Evolutionary conservation across 2,113 vertebrate species (phyloP), one percentile per base, ranked within the genome.

Genomic region (Etia nguti): DNA sequence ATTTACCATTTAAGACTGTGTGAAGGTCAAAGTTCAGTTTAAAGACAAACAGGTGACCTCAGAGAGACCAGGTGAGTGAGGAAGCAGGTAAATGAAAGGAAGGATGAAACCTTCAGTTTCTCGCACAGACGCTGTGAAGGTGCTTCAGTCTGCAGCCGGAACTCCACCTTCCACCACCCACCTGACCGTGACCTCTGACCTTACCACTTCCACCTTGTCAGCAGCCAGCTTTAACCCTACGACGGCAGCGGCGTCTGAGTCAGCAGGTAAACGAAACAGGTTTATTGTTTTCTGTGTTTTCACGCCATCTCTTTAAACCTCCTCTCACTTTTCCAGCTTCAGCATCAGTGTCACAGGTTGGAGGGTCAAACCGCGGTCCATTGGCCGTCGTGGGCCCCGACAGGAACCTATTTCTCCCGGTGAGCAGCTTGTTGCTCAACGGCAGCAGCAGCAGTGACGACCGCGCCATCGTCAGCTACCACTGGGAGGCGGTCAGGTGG

Each of bases 361-460:
- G 38, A 6, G 82, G 77, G 62, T 90, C 90, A 82, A 97, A 97
- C 89, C 95, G 88, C 10, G 96, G 97, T 82, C 98, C 97, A 0
- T 59, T 96, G 84, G 98, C 98, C 3, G 87, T 97, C 20, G 95
- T 96, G 22, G 97, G 97, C n/a, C 97, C 97, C 1, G 96, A 98
- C 93, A 96, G 96, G 86, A 96, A 96, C 89, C 80, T 98, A 85
- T 89, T 92, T 9, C 97, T 97, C 29, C 98, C 98, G 0, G 93
- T 97, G 79, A 94, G 91, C 94, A 96, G 94, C 80, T 68, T 96
- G 41, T 90, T 55, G 2, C 92, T 98, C 62, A 96, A 99, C 31
- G 97, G 98, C 90, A 97, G 96, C 81, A 80, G 89, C 82, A 98
- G 97, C 95, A 96, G 89, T 1, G 98, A 97, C n/a, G 97, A 97